A percentile compares a stretch with the other conserved stretches of the same genome.
Evolutionary conservation across 2,113 vertebrate species (phyloP).

Genomic region (Semicossyphus pulcher): DNA sequence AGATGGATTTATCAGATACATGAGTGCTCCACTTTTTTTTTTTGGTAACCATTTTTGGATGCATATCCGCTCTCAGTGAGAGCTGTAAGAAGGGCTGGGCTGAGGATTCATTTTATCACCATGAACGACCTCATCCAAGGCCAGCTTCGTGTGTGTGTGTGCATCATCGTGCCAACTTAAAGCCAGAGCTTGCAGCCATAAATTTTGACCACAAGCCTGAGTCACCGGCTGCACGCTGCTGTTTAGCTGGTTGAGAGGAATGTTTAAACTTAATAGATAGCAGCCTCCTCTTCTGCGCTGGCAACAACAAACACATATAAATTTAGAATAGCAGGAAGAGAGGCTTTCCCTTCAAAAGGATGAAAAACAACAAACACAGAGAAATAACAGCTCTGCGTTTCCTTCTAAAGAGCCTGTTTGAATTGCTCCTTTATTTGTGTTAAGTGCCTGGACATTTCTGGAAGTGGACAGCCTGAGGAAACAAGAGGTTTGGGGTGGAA

Average conservation of each 20-base stretch:
- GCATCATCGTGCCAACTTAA: conserved; percentile 40
- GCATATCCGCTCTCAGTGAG: conserved; percentile 35
- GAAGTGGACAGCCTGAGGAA: conserved; percentile 65
- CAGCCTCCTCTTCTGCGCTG: conserved; percentile 46
- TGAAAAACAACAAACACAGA: conserved; percentile 42
- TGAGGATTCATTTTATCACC: conserved; percentile 56
- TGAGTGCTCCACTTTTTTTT: conserved; percentile 9
- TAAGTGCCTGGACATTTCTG: conserved; percentile 59
- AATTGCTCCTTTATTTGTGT: conserved; percentile 67
- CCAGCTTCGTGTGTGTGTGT: conserved; percentile 1
- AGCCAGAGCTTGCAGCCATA: conserved; percentile 23
- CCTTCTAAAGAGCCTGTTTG: conserved; percentile 53
- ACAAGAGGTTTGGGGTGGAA: conserved; percentile 37
- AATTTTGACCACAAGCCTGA: conserved; percentile 55
- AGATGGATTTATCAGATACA: conserved; percentile 31
- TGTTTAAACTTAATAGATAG: conserved; percentile 58
- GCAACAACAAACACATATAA: conserved; percentile 62
- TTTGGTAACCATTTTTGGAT: not conserved
- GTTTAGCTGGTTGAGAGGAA: conserved; percentile 43
- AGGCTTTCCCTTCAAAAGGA: conserved; percentile 51
- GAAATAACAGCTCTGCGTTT: conserved; percentile 48
- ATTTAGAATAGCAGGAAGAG: conserved; percentile 46
- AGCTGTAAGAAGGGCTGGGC: not conserved
- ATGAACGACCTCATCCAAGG: conserved; percentile 13
- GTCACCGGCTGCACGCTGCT: conserved; percentile 44